Percentiles rank a stretch among this genome's conserved stretches.
Evolutionary conservation across 30 jellyfish, hydroid and myxozoan genomes (phyloP).

Genomic region (Calvadosia cruxmelitensis): DNA sequence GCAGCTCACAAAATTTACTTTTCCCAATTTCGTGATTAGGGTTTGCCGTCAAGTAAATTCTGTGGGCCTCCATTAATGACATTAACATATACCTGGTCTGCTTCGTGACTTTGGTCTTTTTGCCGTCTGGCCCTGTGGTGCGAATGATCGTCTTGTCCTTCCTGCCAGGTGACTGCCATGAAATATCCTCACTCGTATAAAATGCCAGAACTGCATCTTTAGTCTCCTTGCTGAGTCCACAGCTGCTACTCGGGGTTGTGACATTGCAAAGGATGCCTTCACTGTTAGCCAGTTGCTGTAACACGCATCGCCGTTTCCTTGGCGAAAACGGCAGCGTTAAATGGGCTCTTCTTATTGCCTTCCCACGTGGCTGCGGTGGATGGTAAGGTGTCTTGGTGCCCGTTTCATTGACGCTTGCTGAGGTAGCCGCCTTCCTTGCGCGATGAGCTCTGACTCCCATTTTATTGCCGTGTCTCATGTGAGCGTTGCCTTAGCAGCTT

Average conservation of each 20-base stretch:
- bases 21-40: constrained; percentile 10
- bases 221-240: background rate
- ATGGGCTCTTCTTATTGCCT: background rate
- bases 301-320: background rate
- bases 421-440: background rate
- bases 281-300: background rate
- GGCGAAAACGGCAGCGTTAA: background rate
- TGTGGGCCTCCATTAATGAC: constrained; percentile 31
- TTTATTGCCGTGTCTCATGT: background rate
- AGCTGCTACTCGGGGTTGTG: background rate
- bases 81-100: constrained; percentile 22
- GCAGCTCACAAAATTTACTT: constrained; percentile 20
- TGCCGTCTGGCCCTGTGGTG: constrained; percentile 11
- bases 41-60: constrained; percentile 7
- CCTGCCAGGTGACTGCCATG: constrained; percentile 28
- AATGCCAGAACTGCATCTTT: background rate
- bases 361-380: background rate
- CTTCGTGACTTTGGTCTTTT: constrained; percentile 7
- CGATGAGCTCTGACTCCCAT: background rate
- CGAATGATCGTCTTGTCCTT: constrained; percentile 9
- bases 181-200: constrained; percentile 16
- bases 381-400: background rate
- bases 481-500: too few relatives aligned
- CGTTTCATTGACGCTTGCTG: background rate
- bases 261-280: background rate